Percentiles rank a stretch among this genome's conserved stretches.
phyloP scores from a whole-genome alignment of 2,888 invertebrate species.

The Euzophera pinguis region DNA sequence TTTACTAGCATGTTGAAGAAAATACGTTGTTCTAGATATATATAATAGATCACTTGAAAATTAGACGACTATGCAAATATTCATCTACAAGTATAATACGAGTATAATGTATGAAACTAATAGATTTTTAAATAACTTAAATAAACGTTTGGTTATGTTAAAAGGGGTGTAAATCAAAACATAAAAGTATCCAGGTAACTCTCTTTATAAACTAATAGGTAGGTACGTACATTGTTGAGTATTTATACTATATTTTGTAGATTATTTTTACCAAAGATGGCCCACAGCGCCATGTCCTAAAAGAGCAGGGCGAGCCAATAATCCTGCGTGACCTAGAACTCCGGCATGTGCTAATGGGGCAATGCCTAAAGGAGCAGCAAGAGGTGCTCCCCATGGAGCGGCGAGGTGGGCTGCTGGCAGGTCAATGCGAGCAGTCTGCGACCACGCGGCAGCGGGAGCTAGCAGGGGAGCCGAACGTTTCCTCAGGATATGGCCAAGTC shows the following conservation, averaged over 20 bases:
- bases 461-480: conserved; percentile 58
- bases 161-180: conserved; percentile 13
- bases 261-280: conserved; percentile 47
- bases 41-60: too few relatives aligned
- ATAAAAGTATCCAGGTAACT: conserved; percentile 49
- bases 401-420: conserved; percentile 37
- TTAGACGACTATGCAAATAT: too few relatives aligned
- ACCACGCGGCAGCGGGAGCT: conserved; percentile 42
- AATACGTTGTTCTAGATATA: too few relatives aligned
- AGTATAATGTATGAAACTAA: too few relatives aligned
- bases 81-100: too few relatives aligned
- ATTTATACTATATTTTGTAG: conserved; percentile 29
- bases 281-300: conserved; percentile 32
- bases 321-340: conserved; percentile 24
- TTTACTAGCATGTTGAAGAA: too few relatives aligned
- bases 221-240: conserved; percentile 33
- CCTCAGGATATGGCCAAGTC: conserved; percentile 39
- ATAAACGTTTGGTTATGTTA: too few relatives aligned
- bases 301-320: conserved; percentile 26
- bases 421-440: conserved; percentile 42
- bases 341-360: conserved; percentile 29
- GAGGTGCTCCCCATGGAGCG: conserved; percentile 30
- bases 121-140: too few relatives aligned
- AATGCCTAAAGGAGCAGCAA: conserved; percentile 28
- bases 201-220: conserved; percentile 63